Conservation (phyloP, 1,140 invertebrate species). For the Spodoptera frugiperda region DNA sequence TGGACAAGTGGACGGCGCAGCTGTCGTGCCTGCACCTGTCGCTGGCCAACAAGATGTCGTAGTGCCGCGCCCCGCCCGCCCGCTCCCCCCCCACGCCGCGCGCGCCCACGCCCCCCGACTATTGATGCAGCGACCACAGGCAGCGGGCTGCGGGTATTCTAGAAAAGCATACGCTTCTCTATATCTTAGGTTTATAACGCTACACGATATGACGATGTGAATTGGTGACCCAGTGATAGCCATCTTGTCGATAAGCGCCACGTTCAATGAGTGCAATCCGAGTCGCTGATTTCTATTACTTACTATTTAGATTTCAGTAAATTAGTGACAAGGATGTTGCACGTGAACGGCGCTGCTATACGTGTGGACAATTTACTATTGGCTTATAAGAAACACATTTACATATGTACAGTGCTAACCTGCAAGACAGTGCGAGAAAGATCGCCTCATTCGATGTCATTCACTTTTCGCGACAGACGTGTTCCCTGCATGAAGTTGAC, state of each 20-base stretch:
- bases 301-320: too few species aligned
- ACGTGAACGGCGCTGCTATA: too few species aligned
- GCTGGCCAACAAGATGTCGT: conserved; percentile 96
- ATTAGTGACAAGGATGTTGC: too few species aligned
- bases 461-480: neutral
- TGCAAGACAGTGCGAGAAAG: neutral
- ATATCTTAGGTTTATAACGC: too few species aligned
- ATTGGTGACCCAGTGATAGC: too few species aligned
- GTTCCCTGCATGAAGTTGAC: neutral
- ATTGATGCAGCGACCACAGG: neutral
- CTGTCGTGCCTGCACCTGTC: conserved; percentile 95
- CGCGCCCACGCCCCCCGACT: neutral
- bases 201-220: too few species aligned
- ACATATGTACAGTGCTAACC: conserved; percentile 14
- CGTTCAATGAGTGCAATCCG: too few species aligned
- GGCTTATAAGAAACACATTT: neutral
- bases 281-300: too few species aligned
- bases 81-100: neutral
- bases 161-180: too few species aligned
- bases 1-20: conserved; percentile 98
- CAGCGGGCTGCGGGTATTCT: too few species aligned
- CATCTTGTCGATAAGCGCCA: too few species aligned
- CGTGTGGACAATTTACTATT: neutral
- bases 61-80: conserved; percentile 11
- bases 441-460: neutral